These are phyloP conservation scores for Aporophyla lueneburgensis DNA, from an alignment of 2,888 invertebrate species.

Conservation along the genomic window DNA sequence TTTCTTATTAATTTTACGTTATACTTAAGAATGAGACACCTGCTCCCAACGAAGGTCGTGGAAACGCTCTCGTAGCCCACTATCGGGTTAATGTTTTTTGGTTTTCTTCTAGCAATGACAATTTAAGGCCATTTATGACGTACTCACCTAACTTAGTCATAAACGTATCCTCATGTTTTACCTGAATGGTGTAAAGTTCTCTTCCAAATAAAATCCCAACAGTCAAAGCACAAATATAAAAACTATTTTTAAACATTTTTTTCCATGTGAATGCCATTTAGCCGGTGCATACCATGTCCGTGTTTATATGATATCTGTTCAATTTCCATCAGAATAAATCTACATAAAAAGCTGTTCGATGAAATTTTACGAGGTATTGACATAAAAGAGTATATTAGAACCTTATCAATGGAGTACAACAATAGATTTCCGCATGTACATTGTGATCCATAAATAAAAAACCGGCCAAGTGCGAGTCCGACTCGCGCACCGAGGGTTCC, in stretches of 20 bases:
- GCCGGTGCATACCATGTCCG: neutral
- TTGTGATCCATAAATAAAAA: slow-evolving; percentile 2
- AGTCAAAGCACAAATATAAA: neutral
- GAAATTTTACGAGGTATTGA: too few species aligned
- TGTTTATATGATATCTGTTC: neutral
- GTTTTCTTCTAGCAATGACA: slow-evolving; percentile 51
- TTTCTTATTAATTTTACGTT: slow-evolving; percentile 36
- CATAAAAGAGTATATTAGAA: neutral
- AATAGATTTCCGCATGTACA: neutral
- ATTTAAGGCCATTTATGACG: slow-evolving; percentile 58
- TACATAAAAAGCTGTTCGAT: neutral
- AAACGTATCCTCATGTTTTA: neutral
- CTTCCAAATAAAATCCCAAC: neutral
- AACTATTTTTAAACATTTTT: neutral
- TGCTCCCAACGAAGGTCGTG: slow-evolving; percentile 20
- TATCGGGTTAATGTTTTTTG: slow-evolving; percentile 61
- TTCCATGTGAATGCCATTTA: neutral
- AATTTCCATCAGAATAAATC: neutral
- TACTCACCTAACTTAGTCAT: neutral
- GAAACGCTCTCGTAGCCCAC: slow-evolving; percentile 37
- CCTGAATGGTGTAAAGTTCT: neutral
- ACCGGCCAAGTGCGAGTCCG: too few species aligned
- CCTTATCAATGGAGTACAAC: neutral
- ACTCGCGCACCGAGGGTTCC: too few species aligned
- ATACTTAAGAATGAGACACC: neutral